These are phyloP conservation scores for Homalodisca vitripennis DNA, from an alignment of 1,140 invertebrate species.

Conservation along the genomic window DNA sequence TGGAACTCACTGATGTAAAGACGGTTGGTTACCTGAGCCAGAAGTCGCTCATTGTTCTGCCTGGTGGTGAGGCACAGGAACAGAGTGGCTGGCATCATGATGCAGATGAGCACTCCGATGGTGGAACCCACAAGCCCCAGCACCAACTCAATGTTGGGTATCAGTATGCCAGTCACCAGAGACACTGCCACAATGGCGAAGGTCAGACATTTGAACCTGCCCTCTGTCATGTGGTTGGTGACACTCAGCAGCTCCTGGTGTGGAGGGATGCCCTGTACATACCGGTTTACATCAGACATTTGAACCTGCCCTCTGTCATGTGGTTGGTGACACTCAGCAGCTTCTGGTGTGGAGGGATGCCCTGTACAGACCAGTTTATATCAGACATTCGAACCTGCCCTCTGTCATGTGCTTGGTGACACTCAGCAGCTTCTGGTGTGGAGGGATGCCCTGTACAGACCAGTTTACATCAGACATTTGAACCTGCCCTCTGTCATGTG, in stretches of 20 bases:
- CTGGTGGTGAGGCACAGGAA: constrained; percentile 70
- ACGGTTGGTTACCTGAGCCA: constrained; percentile 65
- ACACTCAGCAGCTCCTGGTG: constrained; percentile 47
- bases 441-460: constrained; percentile 49
- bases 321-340: constrained; percentile 50
- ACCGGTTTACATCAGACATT: too few species aligned
- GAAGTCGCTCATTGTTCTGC: constrained; percentile 68
- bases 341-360: constrained; percentile 49
- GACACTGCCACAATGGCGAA: constrained; percentile 72
- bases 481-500: constrained; percentile 80
- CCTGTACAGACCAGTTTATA: too few species aligned
- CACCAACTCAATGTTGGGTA: constrained; percentile 90
- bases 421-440: constrained; percentile 47
- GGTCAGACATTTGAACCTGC: constrained; percentile 77
- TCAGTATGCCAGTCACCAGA: constrained; percentile 70
- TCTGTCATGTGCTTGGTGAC: constrained; percentile 69
- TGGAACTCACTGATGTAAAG: too few species aligned
- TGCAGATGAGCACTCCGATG: constrained; percentile 90
- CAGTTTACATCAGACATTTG: too few species aligned
- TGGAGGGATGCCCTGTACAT: constrained; percentile 47
- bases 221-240: constrained; percentile 69
- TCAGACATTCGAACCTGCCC: constrained; percentile 74
- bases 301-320: constrained; percentile 79
- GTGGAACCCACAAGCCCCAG: constrained; percentile 91
- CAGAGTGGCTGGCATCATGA: constrained; percentile 84